Evolutionary conservation across 2,797 vertebrate species (phyloP).

Genomic region (Cyprinodon diabolis): DNA sequence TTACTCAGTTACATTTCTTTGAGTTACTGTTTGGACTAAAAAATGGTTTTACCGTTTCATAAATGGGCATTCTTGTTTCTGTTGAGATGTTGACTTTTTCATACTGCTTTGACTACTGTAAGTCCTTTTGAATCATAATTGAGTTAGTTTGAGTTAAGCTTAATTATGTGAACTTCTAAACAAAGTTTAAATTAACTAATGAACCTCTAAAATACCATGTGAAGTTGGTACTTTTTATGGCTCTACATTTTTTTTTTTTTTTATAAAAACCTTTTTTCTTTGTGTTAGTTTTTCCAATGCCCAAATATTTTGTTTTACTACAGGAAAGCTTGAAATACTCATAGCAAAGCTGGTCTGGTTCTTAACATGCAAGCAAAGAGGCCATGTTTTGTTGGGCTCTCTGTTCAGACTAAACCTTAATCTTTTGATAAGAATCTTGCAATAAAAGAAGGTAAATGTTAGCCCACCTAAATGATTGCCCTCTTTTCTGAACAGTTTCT

Average conservation of each 20-base stretch:
- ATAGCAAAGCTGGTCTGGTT: neutral
- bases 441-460: slow-evolving; percentile 40
- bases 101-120: too few species aligned
- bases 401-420: slow-evolving; percentile 19
- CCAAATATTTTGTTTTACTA: neutral
- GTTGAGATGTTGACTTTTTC: too few species aligned
- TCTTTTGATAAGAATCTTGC: slow-evolving; percentile 50
- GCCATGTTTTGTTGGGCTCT: neutral
- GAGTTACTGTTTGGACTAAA: too few species aligned
- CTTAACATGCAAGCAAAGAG: slow-evolving; percentile 1
- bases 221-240: too few species aligned
- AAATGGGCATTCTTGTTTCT: too few species aligned
- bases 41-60: too few species aligned
- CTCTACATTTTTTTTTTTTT: neutral
- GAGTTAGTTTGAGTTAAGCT: too few species aligned
- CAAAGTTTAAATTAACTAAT: too few species aligned
- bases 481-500: slow-evolving; percentile 33
- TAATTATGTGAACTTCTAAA: too few species aligned
- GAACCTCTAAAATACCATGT: neutral
- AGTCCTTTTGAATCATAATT: too few species aligned
- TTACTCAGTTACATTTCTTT: too few species aligned
- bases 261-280: neutral
- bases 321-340: slow-evolving; percentile 10
- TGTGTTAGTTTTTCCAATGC: neutral
- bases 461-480: slow-evolving; percentile 28